These are phyloP conservation scores for Bettongia penicillata DNA, from an alignment of 2,113 vertebrate species.

Conservation along the genomic window DNA sequence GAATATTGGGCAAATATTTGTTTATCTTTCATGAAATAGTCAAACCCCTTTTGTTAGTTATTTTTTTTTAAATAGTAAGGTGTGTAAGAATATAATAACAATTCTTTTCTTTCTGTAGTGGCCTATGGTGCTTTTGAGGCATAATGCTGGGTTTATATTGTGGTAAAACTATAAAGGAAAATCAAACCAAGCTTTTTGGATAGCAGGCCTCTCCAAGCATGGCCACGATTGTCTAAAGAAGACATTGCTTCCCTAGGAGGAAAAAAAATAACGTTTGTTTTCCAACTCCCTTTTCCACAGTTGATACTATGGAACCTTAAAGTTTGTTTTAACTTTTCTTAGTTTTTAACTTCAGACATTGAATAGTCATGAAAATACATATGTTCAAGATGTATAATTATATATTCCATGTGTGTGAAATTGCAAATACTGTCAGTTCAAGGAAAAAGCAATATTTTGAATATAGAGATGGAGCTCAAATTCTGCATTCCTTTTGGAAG, in stretches of 20 bases:
- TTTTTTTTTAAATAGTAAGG: slow-evolving; percentile 37
- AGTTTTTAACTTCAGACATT: slow-evolving; percentile 39
- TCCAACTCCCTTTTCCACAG: neutral
- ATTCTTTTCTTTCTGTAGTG: neutral
- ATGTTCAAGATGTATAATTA: slow-evolving; percentile 7
- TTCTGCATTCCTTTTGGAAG: slow-evolving; percentile 76
- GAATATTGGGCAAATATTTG: slow-evolving; percentile 25
- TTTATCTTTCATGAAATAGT: slow-evolving; percentile 33
- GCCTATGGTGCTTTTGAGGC: neutral
- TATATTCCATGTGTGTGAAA: slow-evolving; percentile 33
- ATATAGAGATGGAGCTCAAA: slow-evolving; percentile 74
- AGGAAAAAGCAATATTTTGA: slow-evolving; percentile 78
- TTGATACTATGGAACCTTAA: neutral
- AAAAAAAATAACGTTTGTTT: slow-evolving; percentile 13
- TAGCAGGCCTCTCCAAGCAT: slow-evolving; percentile 8
- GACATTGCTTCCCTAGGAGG: neutral
- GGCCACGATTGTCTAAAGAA: slow-evolving; percentile 15
- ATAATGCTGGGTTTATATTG: neutral
- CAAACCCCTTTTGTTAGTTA: slow-evolving; percentile 32
- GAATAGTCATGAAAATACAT: slow-evolving; percentile 11
- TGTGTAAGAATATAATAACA: neutral
- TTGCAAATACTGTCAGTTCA: slow-evolving; percentile 62
- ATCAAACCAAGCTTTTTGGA: neutral
- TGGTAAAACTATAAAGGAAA: slow-evolving; percentile 21
- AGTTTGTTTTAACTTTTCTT: neutral